Base-by-base conservation (phyloP, 2,888 invertebrate species). In the Ecdyonurus torrentis region DNA sequence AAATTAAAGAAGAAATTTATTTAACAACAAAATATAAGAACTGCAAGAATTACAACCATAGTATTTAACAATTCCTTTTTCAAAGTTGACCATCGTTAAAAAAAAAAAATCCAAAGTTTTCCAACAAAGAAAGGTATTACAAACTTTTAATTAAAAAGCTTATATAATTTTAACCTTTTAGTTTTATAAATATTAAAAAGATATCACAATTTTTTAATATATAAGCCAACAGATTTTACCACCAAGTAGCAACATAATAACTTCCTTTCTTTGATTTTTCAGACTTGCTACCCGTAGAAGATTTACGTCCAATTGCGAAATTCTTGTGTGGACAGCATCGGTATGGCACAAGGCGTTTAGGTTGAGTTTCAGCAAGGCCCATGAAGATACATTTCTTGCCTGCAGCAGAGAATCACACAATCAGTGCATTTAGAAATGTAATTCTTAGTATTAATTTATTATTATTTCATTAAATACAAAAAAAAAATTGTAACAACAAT, bases 361-460 rank as follows among this genome's bases (percentile, higher is more conserved):
- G 55, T 22, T n/a, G 89, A 81, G 87, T 87, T 81, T 88, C 88
- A 80, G 89, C 90, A 85, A 91, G 85, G 83, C 91, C 91, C 83
- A 91, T 89, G 89, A 89, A 89, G 89, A 91, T 91, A 86, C 91
- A 91, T 85, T 90, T 90, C 86, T 91, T 91, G 87, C 91, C 91
- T 91, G 89, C 88, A 85, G 84, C 66, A 66, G 64, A 68, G 65
- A 55, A 55, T 55, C 55, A 55, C 55, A 55, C 55, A 55, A 55
- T 55, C 55, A 22, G 22, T 55, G n/a, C n/a, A 22, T 50, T 50
- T 50, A 50, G 18, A 7, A 10, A 50, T 50, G 50, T 18, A 7
- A 50, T 10, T 50, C 18, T 50, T 50, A 7, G 50, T 50, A 50
- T 18, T 10, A 7, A 10, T 50, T 50, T 50, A 10, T 7, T n/a